Base-by-base conservation (phyloP, 2,888 invertebrate genomes). In the Willowsia nigromaculata region DNA sequence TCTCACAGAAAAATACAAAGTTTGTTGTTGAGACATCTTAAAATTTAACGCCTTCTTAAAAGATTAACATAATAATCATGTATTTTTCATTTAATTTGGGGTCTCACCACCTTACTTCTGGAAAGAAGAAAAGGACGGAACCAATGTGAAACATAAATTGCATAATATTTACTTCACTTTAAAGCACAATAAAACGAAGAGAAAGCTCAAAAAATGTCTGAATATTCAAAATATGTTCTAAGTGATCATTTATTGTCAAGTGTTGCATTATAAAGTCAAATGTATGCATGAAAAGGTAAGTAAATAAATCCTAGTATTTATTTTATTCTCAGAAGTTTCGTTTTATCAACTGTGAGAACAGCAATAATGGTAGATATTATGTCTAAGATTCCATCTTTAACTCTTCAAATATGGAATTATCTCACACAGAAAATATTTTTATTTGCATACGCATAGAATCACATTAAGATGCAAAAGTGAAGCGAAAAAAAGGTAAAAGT, bases 201-300 rank as follows among this genome's bases (percentile, higher is more conserved):
- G 62, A 62, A 62, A 62, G 62, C 9, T 62, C 11, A 15, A 18
- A 53, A 53, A 53, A 18, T 5, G 53, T 53, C 15, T 1, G 22
- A 53, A 53, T 11, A 62, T 30, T 37, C 2, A n/a, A 68, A 68
- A 68, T 40, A 22, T 68, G 37, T 68, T 37, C 27, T 68, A 68
- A 68, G 68, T 68, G 68, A 37, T 37, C 37, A n/a, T 68, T 68
- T 33, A 68, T n/a, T n/a, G 18, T 5, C n/a, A 68, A 37, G 68
- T 68, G 18, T 68, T 68, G 37, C 68, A 43, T 71, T 43, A 71
- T 18, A 71, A 68, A 37, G 37, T 4, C 18, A 37, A 37, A 1
- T 2, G 9, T 22, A 18, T 37, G 13, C 40, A 37, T 68, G n/a
- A n/a, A 37, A n/a, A 37, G n/a, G 68, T 68, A 37, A n/a, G 68